Conservation (phyloP, 2,113 vertebrate genomes). For the Taxidea taxus region DNA sequence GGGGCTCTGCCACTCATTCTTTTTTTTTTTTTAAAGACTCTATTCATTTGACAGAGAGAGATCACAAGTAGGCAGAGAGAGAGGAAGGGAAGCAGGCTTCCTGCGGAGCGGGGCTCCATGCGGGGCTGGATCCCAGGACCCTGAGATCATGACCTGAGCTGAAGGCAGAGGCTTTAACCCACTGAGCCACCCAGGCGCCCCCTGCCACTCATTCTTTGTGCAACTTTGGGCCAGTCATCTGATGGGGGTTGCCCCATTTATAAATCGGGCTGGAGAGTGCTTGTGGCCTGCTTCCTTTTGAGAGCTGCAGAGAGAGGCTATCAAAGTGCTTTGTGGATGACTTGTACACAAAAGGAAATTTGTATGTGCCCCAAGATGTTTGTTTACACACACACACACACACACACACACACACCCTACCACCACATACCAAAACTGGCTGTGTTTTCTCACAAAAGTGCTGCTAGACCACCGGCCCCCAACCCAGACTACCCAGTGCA, state of each 20-base stretch:
- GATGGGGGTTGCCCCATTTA: neutral
- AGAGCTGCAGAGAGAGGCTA: neutral
- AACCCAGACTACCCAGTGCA: neutral
- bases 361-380: neutral
- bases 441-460: neutral
- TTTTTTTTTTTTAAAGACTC: too few species aligned
- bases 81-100: too few species aligned
- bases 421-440: neutral
- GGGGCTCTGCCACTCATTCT: neutral
- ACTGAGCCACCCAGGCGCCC: too few species aligned
- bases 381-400: neutral
- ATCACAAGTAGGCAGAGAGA: too few species aligned
- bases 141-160: too few species aligned
- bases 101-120: too few species aligned
- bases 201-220: neutral
- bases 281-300: neutral
- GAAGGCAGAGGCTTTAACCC: too few species aligned
- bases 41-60: too few species aligned
- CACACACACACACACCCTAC: neutral
- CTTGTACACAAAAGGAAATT: neutral
- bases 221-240: neutral
- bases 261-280: neutral
- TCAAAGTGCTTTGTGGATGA: neutral
- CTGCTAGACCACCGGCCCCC: neutral
- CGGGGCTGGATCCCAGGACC: too few species aligned